Evolutionary conservation across 2,888 invertebrate genomes (phyloP).

Genomic region (Aphodius sticticus): DNA sequence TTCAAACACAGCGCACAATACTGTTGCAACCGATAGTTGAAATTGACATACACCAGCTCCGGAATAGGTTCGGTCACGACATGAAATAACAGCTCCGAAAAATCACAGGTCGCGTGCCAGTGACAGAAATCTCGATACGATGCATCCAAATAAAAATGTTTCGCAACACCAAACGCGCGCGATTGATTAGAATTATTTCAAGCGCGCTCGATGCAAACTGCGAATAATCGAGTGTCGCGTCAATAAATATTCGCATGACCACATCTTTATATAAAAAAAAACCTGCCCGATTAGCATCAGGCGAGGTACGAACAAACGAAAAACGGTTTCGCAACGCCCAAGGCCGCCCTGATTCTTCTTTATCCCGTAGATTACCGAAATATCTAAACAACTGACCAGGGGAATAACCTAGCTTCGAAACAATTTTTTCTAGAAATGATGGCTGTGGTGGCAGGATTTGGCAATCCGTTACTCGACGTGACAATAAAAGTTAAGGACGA

Average conservation of each 20-base stretch:
- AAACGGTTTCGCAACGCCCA: neutral
- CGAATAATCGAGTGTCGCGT: neutral
- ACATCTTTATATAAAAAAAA: neutral
- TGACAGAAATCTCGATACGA: neutral
- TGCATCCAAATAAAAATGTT: neutral
- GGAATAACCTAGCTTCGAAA: conserved; percentile 26
- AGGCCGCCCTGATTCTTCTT: neutral
- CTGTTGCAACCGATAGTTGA: no score
- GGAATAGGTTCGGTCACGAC: neutral
- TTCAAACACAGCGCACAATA: no score
- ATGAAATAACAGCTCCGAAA: neutral
- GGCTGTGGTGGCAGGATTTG: conserved; percentile 56
- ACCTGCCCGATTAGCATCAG: neutral
- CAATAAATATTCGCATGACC: neutral
- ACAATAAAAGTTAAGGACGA: conserved; percentile 51
- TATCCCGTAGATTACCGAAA: neutral
- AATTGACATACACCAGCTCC: no score
- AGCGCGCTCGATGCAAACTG: neutral
- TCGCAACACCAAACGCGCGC: neutral
- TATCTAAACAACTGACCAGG: conserved; percentile 11
- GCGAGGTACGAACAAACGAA: neutral
- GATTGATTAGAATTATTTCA: neutral
- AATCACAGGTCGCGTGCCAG: neutral
- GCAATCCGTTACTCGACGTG: conserved; percentile 60
- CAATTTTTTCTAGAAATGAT: conserved; percentile 38